These are phyloP conservation scores for Corythornis leucogaster DNA, from an alignment of 2,797 vertebrate genomes.

Conservation along the genomic window DNA sequence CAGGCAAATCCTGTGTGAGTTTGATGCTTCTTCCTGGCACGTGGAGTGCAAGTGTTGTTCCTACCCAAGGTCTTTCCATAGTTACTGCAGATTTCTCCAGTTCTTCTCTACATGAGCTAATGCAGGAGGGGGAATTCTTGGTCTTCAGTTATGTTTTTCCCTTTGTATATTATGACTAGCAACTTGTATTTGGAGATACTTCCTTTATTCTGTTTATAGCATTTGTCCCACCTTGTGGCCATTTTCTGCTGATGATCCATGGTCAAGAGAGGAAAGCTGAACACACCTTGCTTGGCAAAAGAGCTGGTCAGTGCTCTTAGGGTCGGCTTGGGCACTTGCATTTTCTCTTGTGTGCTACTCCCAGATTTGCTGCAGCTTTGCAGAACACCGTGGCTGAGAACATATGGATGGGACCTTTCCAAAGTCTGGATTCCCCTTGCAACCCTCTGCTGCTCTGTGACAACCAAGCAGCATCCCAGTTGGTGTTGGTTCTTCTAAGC, in stretches of 20 bases:
- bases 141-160: neutral
- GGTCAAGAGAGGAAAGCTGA: neutral
- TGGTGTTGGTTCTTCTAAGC: neutral
- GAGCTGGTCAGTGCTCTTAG: neutral
- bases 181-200: neutral
- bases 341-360: neutral
- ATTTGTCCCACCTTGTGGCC: neutral
- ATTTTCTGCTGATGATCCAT: neutral
- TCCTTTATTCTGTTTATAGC: neutral
- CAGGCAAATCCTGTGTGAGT: neutral
- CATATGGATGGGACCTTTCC: accelerated
- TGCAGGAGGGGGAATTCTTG: neutral
- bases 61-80: neutral
- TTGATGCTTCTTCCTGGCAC: neutral
- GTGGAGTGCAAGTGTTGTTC: neutral
- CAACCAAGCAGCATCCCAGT: neutral
- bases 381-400: neutral
- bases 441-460: neutral
- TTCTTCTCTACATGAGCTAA: neutral
- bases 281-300: neutral
- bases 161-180: neutral
- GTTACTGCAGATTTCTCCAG: neutral
- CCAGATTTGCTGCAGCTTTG: neutral
- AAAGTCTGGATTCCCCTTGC: neutral
- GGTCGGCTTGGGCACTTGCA: neutral